Evolutionary conservation across 2,888 invertebrate genomes (phyloP).

Genomic region (Luffia ferchaultella): DNA sequence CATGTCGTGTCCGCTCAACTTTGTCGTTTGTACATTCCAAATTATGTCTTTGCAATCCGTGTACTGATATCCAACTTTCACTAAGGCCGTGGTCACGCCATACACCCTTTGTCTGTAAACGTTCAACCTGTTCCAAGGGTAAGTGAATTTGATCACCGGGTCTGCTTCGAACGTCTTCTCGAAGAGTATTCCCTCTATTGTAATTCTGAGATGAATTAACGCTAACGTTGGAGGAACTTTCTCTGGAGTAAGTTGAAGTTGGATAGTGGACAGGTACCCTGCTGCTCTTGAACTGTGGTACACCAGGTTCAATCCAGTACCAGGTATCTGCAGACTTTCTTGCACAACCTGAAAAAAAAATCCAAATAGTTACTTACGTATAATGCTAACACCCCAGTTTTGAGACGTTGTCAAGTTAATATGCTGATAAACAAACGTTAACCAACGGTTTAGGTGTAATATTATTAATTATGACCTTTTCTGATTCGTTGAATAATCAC

Average conservation of each 20-base stretch:
- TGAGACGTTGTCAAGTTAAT: no score
- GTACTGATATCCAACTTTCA: conserved; percentile 97
- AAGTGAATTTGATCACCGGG: conserved; percentile 95
- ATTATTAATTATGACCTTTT: no score
- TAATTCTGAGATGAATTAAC: conserved; percentile 90
- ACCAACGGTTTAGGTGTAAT: no score
- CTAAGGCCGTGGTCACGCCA: conserved; percentile 93
- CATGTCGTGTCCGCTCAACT: conserved; percentile 95
- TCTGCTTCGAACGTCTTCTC: conserved; percentile 96
- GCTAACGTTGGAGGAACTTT: conserved; percentile 81
- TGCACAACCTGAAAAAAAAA: conserved; percentile 76
- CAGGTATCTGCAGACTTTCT: conserved; percentile 93
- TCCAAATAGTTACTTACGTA: no score
- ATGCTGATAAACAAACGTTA: no score
- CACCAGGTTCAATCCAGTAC: conserved; percentile 93
- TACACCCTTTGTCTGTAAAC: conserved; percentile 96
- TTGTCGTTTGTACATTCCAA: conserved; percentile 96
- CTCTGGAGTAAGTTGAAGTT: conserved; percentile 89
- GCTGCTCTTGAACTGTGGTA: conserved; percentile 96
- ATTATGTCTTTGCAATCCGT: conserved; percentile 90
- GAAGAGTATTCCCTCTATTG: conserved; percentile 93
- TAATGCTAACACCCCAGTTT: no score
- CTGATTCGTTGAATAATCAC: no score
- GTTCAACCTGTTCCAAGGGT: conserved; percentile 96
- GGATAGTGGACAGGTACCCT: conserved; percentile 92